phyloP scores from a whole-genome alignment of 2,113 vertebrate species.

The Ceuthmochares aereus region DNA sequence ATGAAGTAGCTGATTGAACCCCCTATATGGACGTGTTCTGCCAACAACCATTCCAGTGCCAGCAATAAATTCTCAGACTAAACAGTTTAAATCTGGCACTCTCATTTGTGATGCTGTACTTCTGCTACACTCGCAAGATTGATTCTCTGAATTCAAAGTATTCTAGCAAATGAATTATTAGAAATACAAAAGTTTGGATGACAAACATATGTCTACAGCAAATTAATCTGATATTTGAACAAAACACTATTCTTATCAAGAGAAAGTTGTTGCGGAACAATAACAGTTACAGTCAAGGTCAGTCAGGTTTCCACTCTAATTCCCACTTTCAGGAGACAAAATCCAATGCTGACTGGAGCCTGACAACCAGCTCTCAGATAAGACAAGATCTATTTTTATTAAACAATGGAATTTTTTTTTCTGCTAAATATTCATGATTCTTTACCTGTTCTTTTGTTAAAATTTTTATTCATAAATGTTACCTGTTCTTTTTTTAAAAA shows the following conservation, averaged over 20 bases:
- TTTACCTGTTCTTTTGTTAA: background rate
- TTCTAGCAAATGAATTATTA: conserved; percentile 65
- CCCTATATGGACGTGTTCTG: conserved; percentile 48
- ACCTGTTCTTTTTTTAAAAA: background rate
- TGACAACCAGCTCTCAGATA: background rate
- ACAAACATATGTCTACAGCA: conserved; percentile 15
- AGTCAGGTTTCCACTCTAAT: conserved; percentile 33
- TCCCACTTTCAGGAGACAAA: background rate
- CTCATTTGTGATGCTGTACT: conserved; percentile 61
- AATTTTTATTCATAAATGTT: too few species aligned
- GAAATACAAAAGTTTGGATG: conserved; percentile 54
- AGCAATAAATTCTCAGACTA: conserved; percentile 75
- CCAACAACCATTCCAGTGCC: conserved; percentile 60
- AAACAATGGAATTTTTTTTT: background rate
- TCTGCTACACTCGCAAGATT: conserved; percentile 48
- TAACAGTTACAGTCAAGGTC: background rate
- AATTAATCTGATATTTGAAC: conserved; percentile 29
- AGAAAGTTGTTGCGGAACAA: background rate
- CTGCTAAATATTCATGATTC: background rate
- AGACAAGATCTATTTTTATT: background rate
- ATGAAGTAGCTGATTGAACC: conserved; percentile 56
- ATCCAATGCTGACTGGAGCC: background rate
- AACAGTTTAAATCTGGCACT: conserved; percentile 75
- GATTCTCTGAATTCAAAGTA: conserved; percentile 59
- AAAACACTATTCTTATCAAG: background rate